phyloP scores from a whole-genome alignment of 1,140 invertebrate genomes.

The Pygmarrhopalites habei region DNA sequence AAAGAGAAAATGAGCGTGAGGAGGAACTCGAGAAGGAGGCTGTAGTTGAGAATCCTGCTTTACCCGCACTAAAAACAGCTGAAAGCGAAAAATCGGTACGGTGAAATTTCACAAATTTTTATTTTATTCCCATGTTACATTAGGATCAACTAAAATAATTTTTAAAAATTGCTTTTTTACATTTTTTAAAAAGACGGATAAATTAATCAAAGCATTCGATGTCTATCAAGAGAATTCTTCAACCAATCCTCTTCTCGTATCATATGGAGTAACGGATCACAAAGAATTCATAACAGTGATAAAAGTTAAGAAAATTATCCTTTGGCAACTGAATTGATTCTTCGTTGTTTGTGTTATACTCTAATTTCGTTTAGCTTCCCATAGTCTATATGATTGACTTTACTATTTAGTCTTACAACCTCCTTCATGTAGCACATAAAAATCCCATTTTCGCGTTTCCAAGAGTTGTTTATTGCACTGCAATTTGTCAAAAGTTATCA shows the following conservation, averaged over 20 bases:
- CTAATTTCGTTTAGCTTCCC: slow-evolving; percentile 32
- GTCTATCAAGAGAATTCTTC: slow-evolving; percentile 61
- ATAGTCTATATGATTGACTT: slow-evolving; percentile 20
- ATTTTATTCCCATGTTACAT: too few relatives aligned
- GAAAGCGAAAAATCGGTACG: slow-evolving; percentile 82
- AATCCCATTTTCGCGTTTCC: slow-evolving; percentile 6
- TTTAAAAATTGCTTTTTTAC: too few relatives aligned
- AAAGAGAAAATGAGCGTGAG: slow-evolving; percentile 75
- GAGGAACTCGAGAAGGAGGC: slow-evolving; percentile 60
- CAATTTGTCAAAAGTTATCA: neutral
- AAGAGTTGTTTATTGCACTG: neutral
- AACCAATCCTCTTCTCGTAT: slow-evolving; percentile 67
- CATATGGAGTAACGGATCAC: slow-evolving; percentile 61
- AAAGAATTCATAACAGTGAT: slow-evolving; percentile 61
- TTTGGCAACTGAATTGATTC: slow-evolving; percentile 24
- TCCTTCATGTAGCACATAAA: slow-evolving; percentile 9
- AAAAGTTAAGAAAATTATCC: slow-evolving; percentile 30
- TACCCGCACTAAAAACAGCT: slow-evolving; percentile 72
- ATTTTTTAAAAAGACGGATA: slow-evolving; percentile 61
- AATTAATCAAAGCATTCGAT: slow-evolving; percentile 77
- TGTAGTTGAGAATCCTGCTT: slow-evolving; percentile 59
- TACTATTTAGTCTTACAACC: slow-evolving; percentile 5
- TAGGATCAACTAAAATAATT: too few relatives aligned
- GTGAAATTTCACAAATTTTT: too few relatives aligned
- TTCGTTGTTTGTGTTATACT: slow-evolving; percentile 25